A percentile compares a stretch with the other conserved stretches of the same genome.
Conservation (phyloP, 2,888 invertebrate genomes). For the Magallana nippona region DNA sequence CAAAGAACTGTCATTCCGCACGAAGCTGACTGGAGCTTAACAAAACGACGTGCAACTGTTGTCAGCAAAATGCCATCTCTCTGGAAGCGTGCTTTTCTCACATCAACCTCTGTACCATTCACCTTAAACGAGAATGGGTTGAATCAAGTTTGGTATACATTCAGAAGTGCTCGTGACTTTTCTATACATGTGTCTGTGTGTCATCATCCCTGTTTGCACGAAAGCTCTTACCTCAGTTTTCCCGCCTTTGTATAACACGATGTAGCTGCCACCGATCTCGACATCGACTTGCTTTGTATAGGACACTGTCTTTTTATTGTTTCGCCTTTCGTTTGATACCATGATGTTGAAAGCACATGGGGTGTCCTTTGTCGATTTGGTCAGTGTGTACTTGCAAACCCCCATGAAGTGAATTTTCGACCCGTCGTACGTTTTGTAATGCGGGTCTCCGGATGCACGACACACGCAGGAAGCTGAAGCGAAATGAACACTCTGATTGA, state of each 20-base stretch:
- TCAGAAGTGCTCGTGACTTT: no score
- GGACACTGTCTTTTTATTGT: constrained; percentile 55
- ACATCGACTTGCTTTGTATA: constrained; percentile 56
- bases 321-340: constrained; percentile 59
- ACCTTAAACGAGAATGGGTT: background rate
- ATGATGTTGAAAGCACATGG: constrained; percentile 57
- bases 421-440: constrained; percentile 74
- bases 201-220: no score
- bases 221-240: background rate
- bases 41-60: background rate
- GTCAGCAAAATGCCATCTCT: background rate
- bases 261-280: constrained; percentile 39
- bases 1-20: constrained; percentile 3
- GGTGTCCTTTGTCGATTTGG: constrained; percentile 51
- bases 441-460: constrained; percentile 71
- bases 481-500: background rate
- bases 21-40: background rate
- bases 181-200: no score
- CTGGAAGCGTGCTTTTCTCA: background rate
- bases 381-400: constrained; percentile 73
- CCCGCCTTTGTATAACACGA: background rate
- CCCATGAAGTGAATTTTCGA: constrained; percentile 69
- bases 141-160: no score
- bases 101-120: background rate
- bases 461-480: constrained; percentile 57